phyloP scores from a whole-genome alignment of 2,888 invertebrate species.

The Noctua janthe region DNA sequence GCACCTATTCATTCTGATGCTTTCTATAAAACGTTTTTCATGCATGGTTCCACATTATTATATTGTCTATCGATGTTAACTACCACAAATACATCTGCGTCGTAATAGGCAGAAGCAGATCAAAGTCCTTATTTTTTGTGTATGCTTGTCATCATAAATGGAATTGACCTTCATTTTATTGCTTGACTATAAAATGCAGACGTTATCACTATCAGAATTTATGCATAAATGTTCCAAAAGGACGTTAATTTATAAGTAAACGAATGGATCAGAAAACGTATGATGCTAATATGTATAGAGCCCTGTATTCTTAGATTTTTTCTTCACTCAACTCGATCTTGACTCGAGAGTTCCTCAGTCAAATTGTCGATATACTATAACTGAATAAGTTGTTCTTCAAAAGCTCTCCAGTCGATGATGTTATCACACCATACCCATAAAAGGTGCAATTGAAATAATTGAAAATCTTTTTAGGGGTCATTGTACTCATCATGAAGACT shows the following conservation, averaged over 20 bases:
- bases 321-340: background rate
- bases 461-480: background rate
- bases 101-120: slow-evolving; percentile 45
- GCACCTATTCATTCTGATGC: background rate
- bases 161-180: slow-evolving; percentile 68
- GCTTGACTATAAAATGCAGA: slow-evolving; percentile 52
- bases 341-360: background rate
- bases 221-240: background rate
- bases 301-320: background rate
- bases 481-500: background rate
- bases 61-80: background rate
- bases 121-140: slow-evolving; percentile 65
- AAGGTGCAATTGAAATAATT: background rate
- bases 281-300: background rate
- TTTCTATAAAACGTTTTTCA: slow-evolving; percentile 6
- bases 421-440: background rate
- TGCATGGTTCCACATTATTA: background rate
- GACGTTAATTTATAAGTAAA: background rate
- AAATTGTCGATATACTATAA: background rate
- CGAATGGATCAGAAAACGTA: background rate
- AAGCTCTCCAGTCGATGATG: background rate
- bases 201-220: slow-evolving; percentile 22
- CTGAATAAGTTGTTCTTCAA: background rate
- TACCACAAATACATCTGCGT: slow-evolving; percentile 18
- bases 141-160: slow-evolving; percentile 66